phyloP scores from a whole-genome alignment of 2,797 vertebrate species.

The Petrocephalus sullivani region DNA sequence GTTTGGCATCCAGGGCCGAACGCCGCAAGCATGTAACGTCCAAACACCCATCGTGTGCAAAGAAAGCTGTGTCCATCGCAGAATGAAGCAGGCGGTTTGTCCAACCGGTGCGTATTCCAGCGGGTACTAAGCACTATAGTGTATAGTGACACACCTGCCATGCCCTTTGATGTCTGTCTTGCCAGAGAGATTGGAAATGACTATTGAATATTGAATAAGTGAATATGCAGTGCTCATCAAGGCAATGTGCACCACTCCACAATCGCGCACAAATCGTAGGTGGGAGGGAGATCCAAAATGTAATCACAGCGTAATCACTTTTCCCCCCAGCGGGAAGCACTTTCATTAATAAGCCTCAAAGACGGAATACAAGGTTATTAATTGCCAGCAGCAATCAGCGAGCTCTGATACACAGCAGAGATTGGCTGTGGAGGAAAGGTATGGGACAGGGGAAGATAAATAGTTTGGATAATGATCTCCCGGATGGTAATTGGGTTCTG shows the following conservation, averaged over 20 bases:
- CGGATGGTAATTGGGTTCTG: constrained; percentile 8
- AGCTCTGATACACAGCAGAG: neutral
- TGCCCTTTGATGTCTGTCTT: neutral
- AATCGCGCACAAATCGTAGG: neutral
- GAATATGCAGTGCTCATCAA: neutral
- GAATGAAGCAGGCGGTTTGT: neutral
- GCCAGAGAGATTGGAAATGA: neutral
- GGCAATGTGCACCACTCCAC: neutral
- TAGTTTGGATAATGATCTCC: constrained; percentile 2
- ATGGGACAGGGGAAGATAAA: neutral
- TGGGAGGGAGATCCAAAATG: neutral
- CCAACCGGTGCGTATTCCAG: neutral
- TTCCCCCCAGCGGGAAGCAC: neutral
- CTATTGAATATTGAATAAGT: neutral
- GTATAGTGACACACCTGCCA: neutral
- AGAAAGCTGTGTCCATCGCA: neutral
- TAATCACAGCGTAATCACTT: neutral
- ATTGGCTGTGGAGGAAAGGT: neutral
- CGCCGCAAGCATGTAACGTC: neutral
- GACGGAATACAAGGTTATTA: constrained; percentile 19
- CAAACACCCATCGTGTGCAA: neutral
- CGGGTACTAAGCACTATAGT: neutral
- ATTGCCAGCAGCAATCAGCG: constrained; percentile 18
- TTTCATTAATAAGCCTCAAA: constrained; percentile 13
- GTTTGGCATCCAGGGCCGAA: neutral